These are phyloP conservation scores for Myiotriccus ornatus DNA, from an alignment of 2,797 vertebrate genomes.

Conservation along the genomic window DNA sequence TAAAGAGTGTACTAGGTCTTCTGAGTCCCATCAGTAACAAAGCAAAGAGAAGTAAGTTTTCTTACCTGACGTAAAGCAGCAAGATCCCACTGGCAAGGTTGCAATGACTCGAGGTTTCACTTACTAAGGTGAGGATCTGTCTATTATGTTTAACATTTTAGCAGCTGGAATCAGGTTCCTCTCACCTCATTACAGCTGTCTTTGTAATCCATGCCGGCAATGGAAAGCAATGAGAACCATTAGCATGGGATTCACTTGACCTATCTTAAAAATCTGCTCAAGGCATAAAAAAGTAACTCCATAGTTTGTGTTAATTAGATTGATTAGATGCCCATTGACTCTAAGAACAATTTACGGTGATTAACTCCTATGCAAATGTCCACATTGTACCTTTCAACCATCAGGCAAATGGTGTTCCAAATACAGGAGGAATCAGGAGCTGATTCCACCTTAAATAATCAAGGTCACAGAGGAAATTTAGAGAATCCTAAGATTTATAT, in stretches of 20 bases:
- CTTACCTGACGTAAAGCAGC: background rate
- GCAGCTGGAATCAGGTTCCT: background rate
- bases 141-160: background rate
- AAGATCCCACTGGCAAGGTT: background rate
- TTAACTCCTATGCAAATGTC: background rate
- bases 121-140: background rate
- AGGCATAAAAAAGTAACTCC: background rate
- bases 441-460: background rate
- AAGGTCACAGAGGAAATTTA: background rate
- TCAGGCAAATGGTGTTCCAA: background rate
- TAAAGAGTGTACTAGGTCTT: background rate
- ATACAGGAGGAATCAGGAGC: background rate
- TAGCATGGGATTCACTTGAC: background rate
- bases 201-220: background rate
- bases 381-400: background rate
- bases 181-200: background rate
- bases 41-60: background rate
- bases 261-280: background rate
- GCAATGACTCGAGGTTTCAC: background rate
- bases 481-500: background rate
- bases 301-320: background rate
- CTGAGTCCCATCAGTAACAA: background rate
- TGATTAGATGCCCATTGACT: background rate
- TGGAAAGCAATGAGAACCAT: background rate
- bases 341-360: background rate